A percentile compares a stretch with the other conserved stretches of the same genome.
Conservation (phyloP, 1,140 invertebrate species). For the Parapsyche elsis region DNA sequence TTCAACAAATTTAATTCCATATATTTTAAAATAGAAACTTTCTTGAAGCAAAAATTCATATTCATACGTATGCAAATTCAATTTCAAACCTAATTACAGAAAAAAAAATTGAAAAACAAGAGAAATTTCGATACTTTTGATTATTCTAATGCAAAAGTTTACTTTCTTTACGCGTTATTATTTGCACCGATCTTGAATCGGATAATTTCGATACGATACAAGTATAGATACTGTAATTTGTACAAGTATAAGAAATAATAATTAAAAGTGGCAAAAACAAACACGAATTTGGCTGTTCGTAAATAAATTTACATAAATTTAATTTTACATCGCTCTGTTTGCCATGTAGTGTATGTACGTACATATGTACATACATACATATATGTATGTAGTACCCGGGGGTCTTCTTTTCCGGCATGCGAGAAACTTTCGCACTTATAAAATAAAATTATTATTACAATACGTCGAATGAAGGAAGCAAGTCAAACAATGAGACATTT, state of each 20-base stretch:
- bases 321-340: conserved; percentile 38
- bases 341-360: conserved; percentile 29
- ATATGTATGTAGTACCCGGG: conserved; percentile 21
- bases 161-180: background rate
- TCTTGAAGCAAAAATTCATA: conserved; percentile 13
- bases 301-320: conserved; percentile 33
- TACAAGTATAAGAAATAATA: background rate
- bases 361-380: no score
- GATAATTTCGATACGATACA: background rate
- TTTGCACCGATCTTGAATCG: background rate
- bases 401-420: conserved; percentile 8
- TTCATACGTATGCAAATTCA: conserved; percentile 21
- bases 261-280: conserved; percentile 32
- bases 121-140: conserved; percentile 30
- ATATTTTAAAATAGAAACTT: background rate
- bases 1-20: conserved; percentile 12
- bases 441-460: no score
- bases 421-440: background rate
- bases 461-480: no score
- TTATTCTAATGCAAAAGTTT: background rate
- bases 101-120: background rate
- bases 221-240: background rate
- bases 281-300: background rate
- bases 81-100: conserved; percentile 2
- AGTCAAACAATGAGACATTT: no score